phyloP scores from a whole-genome alignment of 2,888 invertebrate genomes.

The Sepiola atlantica region DNA sequence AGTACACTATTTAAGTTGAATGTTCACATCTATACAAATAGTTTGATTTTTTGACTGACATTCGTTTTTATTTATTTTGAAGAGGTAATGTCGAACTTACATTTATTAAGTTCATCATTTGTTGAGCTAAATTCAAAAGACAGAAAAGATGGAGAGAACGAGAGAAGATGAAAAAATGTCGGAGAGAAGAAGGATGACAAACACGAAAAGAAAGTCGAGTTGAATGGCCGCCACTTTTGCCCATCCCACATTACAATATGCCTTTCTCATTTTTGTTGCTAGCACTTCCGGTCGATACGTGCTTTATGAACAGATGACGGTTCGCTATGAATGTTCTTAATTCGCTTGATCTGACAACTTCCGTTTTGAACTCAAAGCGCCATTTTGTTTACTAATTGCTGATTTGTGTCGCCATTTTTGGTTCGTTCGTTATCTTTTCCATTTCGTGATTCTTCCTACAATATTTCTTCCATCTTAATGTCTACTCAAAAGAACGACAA shows the following conservation, averaged over 20 bases:
- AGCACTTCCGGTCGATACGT: conserved; percentile 32
- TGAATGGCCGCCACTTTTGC: background rate
- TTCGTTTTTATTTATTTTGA: background rate
- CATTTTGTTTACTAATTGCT: conserved; percentile 42
- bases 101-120: conserved; percentile 20
- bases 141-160: background rate
- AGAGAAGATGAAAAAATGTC: background rate
- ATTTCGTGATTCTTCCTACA: background rate
- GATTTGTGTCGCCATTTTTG: conserved; percentile 22
- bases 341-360: conserved; percentile 44
- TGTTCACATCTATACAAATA: background rate
- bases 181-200: background rate
- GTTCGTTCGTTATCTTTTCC: background rate
- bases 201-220: background rate
- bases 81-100: background rate
- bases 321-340: conserved; percentile 39
- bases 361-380: conserved; percentile 42
- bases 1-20: conserved; percentile 32
- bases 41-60: background rate
- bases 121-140: background rate
- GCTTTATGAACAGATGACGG: conserved; percentile 8
- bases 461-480: background rate
- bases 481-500: background rate
- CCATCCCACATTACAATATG: background rate
- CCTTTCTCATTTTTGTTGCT: conserved; percentile 32